Evolutionary conservation across 2,888 invertebrate genomes (phyloP).

Genomic region (Gymnocheta viridis): DNA sequence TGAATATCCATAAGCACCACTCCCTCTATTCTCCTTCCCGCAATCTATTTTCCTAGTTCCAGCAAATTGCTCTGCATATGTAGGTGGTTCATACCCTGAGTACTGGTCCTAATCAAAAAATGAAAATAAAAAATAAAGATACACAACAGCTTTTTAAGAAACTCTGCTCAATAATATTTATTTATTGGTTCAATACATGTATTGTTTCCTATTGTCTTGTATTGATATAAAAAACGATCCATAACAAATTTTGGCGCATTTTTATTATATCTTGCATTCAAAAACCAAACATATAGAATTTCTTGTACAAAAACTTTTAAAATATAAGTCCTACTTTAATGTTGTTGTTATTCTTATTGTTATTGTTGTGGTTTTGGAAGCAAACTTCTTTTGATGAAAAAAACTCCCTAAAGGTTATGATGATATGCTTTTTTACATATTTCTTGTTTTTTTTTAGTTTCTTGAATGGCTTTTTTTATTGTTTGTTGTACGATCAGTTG

Average conservation of each 20-base stretch:
- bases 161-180: conserved; percentile 16
- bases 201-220: conserved; percentile 20
- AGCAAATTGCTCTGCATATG: too few relatives aligned
- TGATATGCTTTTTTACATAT: conserved; percentile 25
- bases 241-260: conserved; percentile 30
- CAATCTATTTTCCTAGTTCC: too few relatives aligned
- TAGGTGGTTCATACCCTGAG: too few relatives aligned
- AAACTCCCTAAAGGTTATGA: conserved; percentile 61
- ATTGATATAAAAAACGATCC: conserved; percentile 5
- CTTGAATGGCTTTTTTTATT: conserved; percentile 16
- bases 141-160: background rate
- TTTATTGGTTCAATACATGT: conserved; percentile 27
- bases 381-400: background rate
- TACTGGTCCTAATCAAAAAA: too few relatives aligned
- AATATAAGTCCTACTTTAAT: conserved; percentile 27
- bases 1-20: too few relatives aligned
- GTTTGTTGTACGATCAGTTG: conserved; percentile 15
- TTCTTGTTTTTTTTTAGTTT: conserved; percentile 15
- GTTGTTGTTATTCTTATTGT: background rate
- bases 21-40: too few relatives aligned
- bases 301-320: conserved; percentile 16
- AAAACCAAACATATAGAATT: background rate
- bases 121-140: too few relatives aligned
- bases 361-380: conserved; percentile 28
- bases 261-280: conserved; percentile 22